Conservation (phyloP, 2,888 invertebrate genomes). For the Eupithecia exiguata region DNA sequence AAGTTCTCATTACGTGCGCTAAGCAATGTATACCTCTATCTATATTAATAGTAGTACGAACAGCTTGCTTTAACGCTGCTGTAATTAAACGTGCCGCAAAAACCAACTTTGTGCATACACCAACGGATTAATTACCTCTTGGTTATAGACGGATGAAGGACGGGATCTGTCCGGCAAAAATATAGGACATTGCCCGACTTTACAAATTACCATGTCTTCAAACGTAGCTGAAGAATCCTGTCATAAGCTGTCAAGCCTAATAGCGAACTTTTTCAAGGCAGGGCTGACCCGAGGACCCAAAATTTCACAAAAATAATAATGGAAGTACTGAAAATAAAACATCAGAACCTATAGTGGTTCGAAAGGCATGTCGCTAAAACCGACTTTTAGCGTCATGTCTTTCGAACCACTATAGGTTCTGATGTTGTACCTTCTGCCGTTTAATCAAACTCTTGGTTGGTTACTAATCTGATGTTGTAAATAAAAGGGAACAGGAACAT, state of each 20-base stretch:
- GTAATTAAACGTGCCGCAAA: not conserved
- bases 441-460: not conserved
- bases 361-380: too few species aligned
- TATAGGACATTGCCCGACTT: not conserved
- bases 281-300: not conserved
- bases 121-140: not conserved
- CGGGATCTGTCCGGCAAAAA: not conserved
- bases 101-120: not conserved
- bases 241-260: not conserved
- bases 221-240: not conserved
- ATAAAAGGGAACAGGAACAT: not conserved
- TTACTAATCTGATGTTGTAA: not conserved
- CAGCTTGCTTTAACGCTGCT: slow-evolving; percentile 1
- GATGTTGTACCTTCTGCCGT: not conserved
- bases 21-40: too few species aligned
- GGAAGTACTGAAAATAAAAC: not conserved
- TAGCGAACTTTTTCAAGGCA: not conserved
- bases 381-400: not conserved
- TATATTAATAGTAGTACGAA: not conserved
- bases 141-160: not conserved
- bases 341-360: too few species aligned
- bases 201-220: not conserved
- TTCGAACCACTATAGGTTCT: not conserved
- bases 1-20: not conserved
- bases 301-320: not conserved